Evolutionary conservation across 2,888 invertebrate species (phyloP).

Genomic region (Drosophila borealis): DNA sequence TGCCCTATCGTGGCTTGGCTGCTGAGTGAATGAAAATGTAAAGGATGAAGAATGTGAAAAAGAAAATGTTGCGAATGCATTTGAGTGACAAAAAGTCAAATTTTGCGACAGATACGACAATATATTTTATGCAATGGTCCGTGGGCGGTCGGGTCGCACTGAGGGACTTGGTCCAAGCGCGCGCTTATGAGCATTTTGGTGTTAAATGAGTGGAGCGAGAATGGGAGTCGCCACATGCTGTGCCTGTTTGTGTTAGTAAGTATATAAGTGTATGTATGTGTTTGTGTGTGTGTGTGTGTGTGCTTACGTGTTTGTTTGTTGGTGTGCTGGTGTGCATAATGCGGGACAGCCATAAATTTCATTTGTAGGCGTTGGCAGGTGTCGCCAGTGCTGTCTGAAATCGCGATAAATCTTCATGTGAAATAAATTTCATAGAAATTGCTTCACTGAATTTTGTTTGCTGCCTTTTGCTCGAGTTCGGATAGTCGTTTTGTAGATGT

Average conservation of each 20-base stretch:
- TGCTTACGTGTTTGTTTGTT: conserved; percentile 33
- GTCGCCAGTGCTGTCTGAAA: conserved; percentile 85
- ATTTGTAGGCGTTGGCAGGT: conserved; percentile 86
- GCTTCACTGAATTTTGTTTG: conserved; percentile 83
- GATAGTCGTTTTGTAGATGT: conserved; percentile 41
- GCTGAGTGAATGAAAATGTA: conserved; percentile 1
- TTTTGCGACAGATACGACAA: conserved; percentile 69
- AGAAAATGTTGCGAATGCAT: conserved; percentile 33
- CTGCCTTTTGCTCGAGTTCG: conserved; percentile 72
- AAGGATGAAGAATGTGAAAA: conserved; percentile 2
- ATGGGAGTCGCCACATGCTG: conserved; percentile 68
- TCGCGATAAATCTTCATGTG: conserved; percentile 86
- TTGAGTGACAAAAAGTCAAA: conserved; percentile 64
- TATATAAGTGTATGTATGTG: conserved; percentile 1
- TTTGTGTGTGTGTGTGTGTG: conserved; percentile 29
- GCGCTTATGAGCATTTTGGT: conserved; percentile 73
- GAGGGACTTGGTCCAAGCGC: conserved; percentile 29
- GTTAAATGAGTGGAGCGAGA: conserved; percentile 56
- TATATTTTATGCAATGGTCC: conserved; percentile 64
- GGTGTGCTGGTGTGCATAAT: conserved; percentile 76
- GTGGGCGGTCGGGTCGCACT: conserved; percentile 51
- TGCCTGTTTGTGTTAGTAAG: conserved; percentile 31
- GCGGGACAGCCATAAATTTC: conserved; percentile 85
- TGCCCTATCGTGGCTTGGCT: background rate
- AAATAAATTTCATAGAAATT: conserved; percentile 85